Conservation (phyloP, 1,140 invertebrate genomes). For the Panulirus ornatus region DNA sequence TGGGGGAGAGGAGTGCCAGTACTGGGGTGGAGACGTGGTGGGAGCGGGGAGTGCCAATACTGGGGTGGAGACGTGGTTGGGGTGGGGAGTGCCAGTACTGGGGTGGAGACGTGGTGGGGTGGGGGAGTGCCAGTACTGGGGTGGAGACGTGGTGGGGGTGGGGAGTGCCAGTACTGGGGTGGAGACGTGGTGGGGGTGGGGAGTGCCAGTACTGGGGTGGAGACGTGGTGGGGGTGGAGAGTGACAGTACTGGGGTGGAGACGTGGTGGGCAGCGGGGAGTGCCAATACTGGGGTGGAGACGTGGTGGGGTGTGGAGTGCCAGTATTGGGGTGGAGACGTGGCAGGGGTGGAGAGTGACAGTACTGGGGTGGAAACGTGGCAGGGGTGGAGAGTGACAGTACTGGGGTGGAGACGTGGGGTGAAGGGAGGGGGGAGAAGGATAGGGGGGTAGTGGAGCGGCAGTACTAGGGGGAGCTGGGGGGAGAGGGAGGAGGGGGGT, state of each 20-base stretch:
- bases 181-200: not conserved
- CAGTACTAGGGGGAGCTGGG: not conserved
- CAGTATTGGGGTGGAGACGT: not conserved
- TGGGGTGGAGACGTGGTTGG: no score
- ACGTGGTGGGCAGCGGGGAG: not conserved
- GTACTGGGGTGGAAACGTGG: constrained; percentile 10
- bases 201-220: not conserved
- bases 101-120: no score
- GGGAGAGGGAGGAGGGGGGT: not conserved
- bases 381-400: not conserved
- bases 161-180: no score
- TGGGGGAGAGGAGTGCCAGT: no score
- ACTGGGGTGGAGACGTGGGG: not conserved
- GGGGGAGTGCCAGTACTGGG: not conserved
- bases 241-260: no score
- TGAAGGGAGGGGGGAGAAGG: not conserved
- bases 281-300: not conserved
- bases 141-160: not conserved
- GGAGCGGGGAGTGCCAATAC: no score
- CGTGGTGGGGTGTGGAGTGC: not conserved
- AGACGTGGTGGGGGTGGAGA: not conserved
- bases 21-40: no score
- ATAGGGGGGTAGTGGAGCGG: not conserved
- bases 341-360: constrained; percentile 3
- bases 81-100: no score